phyloP scores from a whole-genome alignment of 1,140 invertebrate species.

The Charaxes varanes region DNA sequence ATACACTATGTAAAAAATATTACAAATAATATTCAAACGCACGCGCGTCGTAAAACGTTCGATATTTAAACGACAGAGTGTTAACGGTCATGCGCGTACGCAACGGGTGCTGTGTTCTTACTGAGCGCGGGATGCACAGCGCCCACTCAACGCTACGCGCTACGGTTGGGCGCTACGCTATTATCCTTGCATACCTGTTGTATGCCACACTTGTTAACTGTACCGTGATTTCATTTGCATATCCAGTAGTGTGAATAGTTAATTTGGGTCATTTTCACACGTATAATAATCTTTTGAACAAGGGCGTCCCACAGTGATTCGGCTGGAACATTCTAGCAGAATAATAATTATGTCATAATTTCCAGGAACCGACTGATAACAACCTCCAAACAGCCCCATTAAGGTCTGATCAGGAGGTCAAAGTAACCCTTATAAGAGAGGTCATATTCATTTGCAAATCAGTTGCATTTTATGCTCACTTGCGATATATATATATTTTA shows the following conservation, averaged over 20 bases:
- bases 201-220: constrained; percentile 17
- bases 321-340: no score
- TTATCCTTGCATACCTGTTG: constrained; percentile 35
- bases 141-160: constrained; percentile 34
- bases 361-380: no score
- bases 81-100: constrained; percentile 40
- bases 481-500: no score
- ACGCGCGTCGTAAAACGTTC: constrained; percentile 20
- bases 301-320: no score
- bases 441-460: no score
- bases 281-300: no score
- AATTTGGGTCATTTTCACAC: no score
- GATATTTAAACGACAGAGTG: constrained; percentile 19
- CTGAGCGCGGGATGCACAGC: constrained; percentile 38
- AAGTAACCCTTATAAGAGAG: no score
- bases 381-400: no score
- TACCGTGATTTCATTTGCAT: constrained; percentile 9
- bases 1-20: not conserved
- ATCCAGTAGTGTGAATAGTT: not conserved
- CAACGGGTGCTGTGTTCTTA: constrained; percentile 47
- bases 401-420: no score
- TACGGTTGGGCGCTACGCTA: constrained; percentile 54
- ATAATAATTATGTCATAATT: no score
- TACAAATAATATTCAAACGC: constrained; percentile 1
- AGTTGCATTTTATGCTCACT: no score